Conservation (phyloP, 2,797 vertebrate genomes). For the Limnodromus scolopaceus region DNA sequence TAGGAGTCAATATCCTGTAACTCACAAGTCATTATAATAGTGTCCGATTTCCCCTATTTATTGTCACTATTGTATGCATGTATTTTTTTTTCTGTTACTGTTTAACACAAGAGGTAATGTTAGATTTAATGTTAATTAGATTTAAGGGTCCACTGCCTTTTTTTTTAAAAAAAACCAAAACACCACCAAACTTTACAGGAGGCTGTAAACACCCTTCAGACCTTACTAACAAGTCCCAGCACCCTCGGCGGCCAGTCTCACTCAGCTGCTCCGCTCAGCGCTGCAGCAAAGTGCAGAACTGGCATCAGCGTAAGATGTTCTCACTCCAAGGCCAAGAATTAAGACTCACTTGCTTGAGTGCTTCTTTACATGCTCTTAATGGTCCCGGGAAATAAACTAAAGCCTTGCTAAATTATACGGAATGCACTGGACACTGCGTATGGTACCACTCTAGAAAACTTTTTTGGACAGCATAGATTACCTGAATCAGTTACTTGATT, state of each 20-base stretch:
- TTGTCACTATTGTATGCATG: slow-evolving; percentile 45
- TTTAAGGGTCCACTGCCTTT: neutral
- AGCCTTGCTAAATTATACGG: neutral
- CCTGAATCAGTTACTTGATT: neutral
- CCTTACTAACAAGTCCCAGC: neutral
- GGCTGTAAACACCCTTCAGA: neutral
- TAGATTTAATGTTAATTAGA: slow-evolving; percentile 19
- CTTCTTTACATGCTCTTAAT: neutral
- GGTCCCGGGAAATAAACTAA: neutral
- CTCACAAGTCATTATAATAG: slow-evolving; percentile 26
- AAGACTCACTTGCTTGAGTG: neutral
- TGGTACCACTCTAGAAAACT: neutral
- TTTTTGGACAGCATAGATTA: neutral
- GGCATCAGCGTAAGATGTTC: neutral
- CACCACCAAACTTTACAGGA: neutral
- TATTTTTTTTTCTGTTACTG: neutral
- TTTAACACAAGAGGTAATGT: slow-evolving; percentile 4
- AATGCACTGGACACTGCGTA: neutral
- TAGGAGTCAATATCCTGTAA: slow-evolving; percentile 53
- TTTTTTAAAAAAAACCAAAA: neutral
- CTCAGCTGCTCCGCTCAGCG: neutral
- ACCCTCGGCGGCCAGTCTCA: neutral
- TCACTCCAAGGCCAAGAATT: neutral
- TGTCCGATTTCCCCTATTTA: slow-evolving; percentile 47
- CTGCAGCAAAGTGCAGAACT: neutral